These are phyloP conservation scores for Macropis europaea DNA, from an alignment of 2,888 invertebrate species.

Conservation along the genomic window DNA sequence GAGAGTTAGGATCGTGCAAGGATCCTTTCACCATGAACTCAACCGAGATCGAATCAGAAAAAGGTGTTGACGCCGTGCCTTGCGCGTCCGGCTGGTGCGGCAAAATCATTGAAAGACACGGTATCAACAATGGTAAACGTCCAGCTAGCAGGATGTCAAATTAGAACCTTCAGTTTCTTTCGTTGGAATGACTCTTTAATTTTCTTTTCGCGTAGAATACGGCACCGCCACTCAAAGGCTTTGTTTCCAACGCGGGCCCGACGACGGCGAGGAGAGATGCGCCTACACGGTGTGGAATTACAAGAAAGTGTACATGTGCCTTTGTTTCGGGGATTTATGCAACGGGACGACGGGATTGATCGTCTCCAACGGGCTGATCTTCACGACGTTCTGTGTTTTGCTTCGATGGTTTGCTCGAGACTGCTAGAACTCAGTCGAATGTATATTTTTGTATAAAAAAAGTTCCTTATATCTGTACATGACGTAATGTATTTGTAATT, in stretches of 20 bases:
- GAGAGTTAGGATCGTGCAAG: conserved; percentile 93
- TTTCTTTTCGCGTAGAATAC: conserved; percentile 84
- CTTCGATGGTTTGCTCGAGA: conserved; percentile 60
- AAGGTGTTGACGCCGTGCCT: conserved; percentile 88
- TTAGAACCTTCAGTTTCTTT: background rate
- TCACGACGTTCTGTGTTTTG: conserved; percentile 40
- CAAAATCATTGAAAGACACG: conserved; percentile 91
- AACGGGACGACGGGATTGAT: conserved; percentile 80
- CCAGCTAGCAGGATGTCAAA: no score
- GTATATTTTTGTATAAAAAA: conserved; percentile 37
- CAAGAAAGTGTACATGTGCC: conserved; percentile 93
- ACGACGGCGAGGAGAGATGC: conserved; percentile 93
- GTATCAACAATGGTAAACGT: conserved; percentile 87
- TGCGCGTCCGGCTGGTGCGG: conserved; percentile 97
- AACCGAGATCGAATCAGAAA: conserved; percentile 86
- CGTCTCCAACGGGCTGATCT: conserved; percentile 40
- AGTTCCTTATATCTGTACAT: conserved; percentile 28
- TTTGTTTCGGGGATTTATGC: conserved; percentile 94
- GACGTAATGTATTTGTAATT: conserved; percentile 6
- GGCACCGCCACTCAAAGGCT: conserved; percentile 93
- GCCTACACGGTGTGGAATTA: conserved; percentile 92
- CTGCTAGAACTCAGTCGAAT: background rate
- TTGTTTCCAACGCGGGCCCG: conserved; percentile 93
- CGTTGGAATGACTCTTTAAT: background rate
- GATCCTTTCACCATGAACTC: conserved; percentile 91